Base-by-base conservation (phyloP, 37 sponge, comb jelly and placozoan genomes). In the Beroe ovata region DNA sequence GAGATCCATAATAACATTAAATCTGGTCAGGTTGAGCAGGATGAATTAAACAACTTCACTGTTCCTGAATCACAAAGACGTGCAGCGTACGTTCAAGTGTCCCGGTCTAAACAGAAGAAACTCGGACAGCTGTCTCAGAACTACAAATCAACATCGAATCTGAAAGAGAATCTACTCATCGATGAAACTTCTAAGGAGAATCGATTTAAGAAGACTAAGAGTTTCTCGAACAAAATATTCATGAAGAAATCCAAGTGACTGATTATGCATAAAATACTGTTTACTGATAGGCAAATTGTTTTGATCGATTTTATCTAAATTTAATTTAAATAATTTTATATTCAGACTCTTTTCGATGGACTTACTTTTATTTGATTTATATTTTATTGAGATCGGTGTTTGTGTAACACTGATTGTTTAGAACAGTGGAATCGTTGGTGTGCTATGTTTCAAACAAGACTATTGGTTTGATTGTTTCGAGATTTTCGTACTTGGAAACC, bases 141-240 rank as follows among this genome's bases (percentile, higher is more conserved):
- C 25, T 66, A 66, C 36, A 66, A 66, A 37, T 66, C 69, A 66
- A 66, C 69, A 34, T 66, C 69, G 34, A 30, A 66, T 66, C 30
- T 66, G 8, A 29, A 30, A 30, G 30, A 33, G 16, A 66, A 30
- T 33, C 34, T 66, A 33, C 30, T 66, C 11, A 30, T 33, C 2
- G 69, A 66, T 18, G 18, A 26, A 66, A 66, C 36, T 32, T 1
- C 69, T 26, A 66, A 32, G 69, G 69, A 66, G 36, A 66, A 30
- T 66, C 25, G 30, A 66, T 66, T 30, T 33, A 66, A 66, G 25
- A 66, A 66, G 34, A 66, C 30, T 29, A 66, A 66, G 30, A 30
- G 69, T 25, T 66, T 66, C 34, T 66, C 69, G 14, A 66, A 66
- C 34, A 66, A 66, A 30, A 66, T 66, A 30, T 66, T 66, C 34